Conservation (phyloP, 2,113 vertebrate genomes). For the Amblyornis subalaris region DNA sequence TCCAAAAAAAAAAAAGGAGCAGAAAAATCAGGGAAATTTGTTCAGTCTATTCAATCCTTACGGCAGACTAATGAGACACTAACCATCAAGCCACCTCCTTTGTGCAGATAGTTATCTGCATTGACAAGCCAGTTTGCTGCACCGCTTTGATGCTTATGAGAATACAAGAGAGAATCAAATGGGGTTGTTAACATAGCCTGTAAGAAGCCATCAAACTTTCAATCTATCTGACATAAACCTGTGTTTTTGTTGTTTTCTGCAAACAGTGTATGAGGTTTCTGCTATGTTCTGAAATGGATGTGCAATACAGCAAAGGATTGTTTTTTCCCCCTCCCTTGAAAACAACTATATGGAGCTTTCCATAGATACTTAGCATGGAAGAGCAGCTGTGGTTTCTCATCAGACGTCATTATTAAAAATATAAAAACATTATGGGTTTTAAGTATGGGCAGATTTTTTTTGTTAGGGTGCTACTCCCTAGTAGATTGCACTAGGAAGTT, state of each 20-base stretch:
- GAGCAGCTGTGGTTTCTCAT: neutral
- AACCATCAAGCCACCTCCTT: neutral
- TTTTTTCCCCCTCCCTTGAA: neutral
- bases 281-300: neutral
- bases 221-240: neutral
- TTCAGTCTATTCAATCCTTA: neutral
- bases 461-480: neutral
- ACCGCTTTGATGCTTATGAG: neutral
- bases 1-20: neutral
- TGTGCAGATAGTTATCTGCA: neutral
- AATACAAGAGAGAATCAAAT: neutral
- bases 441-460: neutral
- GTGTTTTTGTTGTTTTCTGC: neutral
- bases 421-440: neutral
- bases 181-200: neutral
- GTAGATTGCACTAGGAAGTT: neutral
- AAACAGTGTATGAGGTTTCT: neutral
- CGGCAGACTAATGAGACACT: neutral
- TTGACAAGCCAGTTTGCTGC: neutral
- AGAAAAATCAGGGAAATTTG: neutral
- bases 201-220: neutral
- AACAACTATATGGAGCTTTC: neutral
- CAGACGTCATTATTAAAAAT: neutral
- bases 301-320: neutral
- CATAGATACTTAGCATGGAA: neutral